Evolutionary conservation across 2,113 vertebrate species (phyloP).

Genomic region (Ctenodactylus gundi): DNA sequence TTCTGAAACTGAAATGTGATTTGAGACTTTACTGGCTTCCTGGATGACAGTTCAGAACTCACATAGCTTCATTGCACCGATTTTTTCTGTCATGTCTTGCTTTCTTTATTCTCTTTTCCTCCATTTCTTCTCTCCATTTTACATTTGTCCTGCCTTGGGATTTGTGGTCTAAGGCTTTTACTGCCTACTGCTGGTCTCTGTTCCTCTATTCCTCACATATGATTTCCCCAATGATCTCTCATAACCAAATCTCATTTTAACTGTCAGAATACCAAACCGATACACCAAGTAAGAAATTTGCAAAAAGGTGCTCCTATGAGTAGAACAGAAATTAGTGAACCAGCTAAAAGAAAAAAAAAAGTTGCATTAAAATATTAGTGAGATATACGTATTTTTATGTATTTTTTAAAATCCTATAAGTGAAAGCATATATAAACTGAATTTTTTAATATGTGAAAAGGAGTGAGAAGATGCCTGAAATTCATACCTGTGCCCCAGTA

Average conservation of each 20-base stretch:
- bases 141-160: not conserved
- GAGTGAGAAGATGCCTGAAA: not conserved
- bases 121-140: not conserved
- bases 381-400: not conserved
- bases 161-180: not conserved
- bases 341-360: not conserved
- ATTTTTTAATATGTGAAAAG: not conserved
- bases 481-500: not conserved
- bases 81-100: too few relatives aligned
- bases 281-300: not conserved
- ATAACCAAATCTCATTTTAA: not conserved
- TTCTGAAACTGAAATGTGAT: not conserved
- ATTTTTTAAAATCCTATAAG: constrained; percentile 22
- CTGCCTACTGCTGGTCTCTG: not conserved
- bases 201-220: not conserved
- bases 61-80: too few relatives aligned
- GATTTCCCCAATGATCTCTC: not conserved
- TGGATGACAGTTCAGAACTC: not conserved
- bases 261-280: not conserved
- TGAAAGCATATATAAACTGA: not conserved
- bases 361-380: not conserved
- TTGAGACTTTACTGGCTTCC: not conserved
- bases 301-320: not conserved
- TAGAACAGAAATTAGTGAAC: not conserved
- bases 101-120: too few relatives aligned